Evolutionary conservation across 2,888 invertebrate species (phyloP).

Genomic region (Phortica okadai): DNA sequence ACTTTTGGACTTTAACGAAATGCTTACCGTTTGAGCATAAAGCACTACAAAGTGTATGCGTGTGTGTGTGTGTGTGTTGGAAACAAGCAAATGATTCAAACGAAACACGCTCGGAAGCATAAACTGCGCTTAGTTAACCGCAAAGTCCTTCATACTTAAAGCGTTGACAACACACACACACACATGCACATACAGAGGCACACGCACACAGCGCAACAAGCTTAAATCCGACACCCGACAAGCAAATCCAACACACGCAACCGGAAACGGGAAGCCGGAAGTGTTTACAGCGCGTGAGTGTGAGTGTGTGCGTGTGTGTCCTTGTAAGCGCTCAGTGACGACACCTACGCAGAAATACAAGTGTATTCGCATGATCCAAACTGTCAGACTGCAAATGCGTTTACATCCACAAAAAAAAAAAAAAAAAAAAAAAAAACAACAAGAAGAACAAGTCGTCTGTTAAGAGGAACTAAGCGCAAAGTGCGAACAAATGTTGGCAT

Average conservation of each 20-base stretch:
- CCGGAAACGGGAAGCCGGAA: conserved; percentile 52
- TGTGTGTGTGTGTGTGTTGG: not conserved
- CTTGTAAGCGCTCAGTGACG: conserved; percentile 39
- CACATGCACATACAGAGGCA: not conserved
- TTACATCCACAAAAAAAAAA: not conserved
- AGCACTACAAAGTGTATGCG: not conserved
- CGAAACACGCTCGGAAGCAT: not conserved
- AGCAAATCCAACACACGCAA: conserved; percentile 24
- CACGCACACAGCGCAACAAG: conserved; percentile 2
- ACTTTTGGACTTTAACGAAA: not conserved
- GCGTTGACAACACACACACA: not conserved
- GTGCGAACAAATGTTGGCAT: not conserved
- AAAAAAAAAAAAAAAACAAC: not conserved
- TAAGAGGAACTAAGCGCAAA: not conserved
- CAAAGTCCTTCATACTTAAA: not conserved
- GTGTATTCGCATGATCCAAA: not conserved
- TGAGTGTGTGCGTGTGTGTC: conserved; percentile 37
- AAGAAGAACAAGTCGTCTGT: not conserved
- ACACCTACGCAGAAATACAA: conserved; percentile 35
- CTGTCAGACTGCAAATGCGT: not conserved
- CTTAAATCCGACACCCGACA: not conserved
- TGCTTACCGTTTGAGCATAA: not conserved
- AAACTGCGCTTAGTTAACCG: not conserved
- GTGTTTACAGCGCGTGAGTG: conserved; percentile 44
- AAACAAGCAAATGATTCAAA: not conserved